These are phyloP conservation scores for Daboia siamensis DNA, from an alignment of 2,113 vertebrate genomes.

Conservation along the genomic window DNA sequence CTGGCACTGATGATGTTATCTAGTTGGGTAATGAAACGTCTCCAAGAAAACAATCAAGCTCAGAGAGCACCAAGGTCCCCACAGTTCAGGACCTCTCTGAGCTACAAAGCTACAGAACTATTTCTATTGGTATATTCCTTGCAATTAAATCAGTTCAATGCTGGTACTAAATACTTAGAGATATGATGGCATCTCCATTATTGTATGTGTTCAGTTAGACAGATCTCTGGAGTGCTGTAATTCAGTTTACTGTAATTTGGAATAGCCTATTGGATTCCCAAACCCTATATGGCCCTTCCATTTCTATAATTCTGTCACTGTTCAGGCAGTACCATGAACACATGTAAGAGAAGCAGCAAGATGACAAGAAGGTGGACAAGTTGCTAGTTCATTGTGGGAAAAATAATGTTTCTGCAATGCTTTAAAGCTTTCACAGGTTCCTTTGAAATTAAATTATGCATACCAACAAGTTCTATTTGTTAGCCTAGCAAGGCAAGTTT, in stretches of 20 bases:
- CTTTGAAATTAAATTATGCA: constrained; percentile 11
- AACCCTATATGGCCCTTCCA: neutral
- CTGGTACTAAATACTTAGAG: neutral
- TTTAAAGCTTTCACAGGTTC: neutral
- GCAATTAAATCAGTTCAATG: neutral
- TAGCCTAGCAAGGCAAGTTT: constrained; percentile 1
- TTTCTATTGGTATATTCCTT: neutral
- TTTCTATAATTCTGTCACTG: neutral
- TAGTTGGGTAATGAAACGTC: neutral
- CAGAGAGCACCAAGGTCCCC: neutral
- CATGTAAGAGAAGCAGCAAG: neutral
- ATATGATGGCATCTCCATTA: neutral
- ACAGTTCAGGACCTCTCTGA: neutral
- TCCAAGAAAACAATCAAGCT: neutral
- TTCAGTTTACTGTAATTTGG: neutral
- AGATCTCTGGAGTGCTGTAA: neutral
- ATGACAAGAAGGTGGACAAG: neutral
- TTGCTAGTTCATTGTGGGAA: neutral
- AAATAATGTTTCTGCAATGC: neutral
- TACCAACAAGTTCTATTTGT: constrained; percentile 28
- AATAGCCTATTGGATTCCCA: neutral
- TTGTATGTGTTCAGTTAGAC: neutral
- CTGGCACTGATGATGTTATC: neutral
- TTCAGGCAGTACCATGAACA: neutral
- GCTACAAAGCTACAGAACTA: neutral